Evolutionary conservation across 2,888 invertebrate genomes (phyloP).

Genomic region (Linnaemya vulpina): DNA sequence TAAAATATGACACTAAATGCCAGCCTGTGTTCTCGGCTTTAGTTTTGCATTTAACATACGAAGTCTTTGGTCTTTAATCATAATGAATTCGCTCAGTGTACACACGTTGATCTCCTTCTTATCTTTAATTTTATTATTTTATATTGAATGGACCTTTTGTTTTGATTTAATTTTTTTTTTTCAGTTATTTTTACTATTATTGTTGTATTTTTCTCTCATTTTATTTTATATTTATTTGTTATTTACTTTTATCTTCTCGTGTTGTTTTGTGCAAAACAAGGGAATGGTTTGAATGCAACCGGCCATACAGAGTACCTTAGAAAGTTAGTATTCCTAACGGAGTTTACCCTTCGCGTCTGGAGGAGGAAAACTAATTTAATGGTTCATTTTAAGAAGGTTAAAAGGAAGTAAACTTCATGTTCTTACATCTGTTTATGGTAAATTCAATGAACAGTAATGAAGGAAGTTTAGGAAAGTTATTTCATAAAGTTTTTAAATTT

Average conservation of each 20-base stretch:
- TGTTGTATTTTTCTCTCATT: slow-evolving; percentile 17
- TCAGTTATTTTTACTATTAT: neutral
- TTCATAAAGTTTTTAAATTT: slow-evolving; percentile 3
- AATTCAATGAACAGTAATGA: neutral
- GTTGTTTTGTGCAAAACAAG: neutral
- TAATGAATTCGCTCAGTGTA: slow-evolving; percentile 17
- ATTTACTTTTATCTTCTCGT: slow-evolving; percentile 47
- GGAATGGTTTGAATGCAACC: neutral
- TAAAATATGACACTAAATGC: too few species aligned
- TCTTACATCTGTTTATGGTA: slow-evolving; percentile 3
- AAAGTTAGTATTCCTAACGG: neutral
- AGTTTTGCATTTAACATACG: too few species aligned
- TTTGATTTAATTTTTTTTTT: slow-evolving; percentile 59
- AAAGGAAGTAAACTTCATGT: slow-evolving; percentile 19
- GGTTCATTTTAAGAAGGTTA: slow-evolving; percentile 40
- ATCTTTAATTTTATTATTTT: slow-evolving; percentile 50
- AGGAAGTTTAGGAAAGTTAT: slow-evolving; percentile 1
- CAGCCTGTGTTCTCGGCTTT: too few species aligned
- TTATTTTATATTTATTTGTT: slow-evolving; percentile 52
- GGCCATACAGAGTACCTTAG: neutral
- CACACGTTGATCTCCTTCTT: slow-evolving; percentile 15
- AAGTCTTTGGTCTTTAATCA: too few species aligned
- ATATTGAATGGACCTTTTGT: slow-evolving; percentile 63
- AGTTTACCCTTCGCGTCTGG: neutral
- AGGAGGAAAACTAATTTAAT: slow-evolving; percentile 46